Percentiles rank a stretch among this genome's conserved stretches.
Conservation (phyloP, 2,113 vertebrate species). For the Hypanus sabinus region DNA sequence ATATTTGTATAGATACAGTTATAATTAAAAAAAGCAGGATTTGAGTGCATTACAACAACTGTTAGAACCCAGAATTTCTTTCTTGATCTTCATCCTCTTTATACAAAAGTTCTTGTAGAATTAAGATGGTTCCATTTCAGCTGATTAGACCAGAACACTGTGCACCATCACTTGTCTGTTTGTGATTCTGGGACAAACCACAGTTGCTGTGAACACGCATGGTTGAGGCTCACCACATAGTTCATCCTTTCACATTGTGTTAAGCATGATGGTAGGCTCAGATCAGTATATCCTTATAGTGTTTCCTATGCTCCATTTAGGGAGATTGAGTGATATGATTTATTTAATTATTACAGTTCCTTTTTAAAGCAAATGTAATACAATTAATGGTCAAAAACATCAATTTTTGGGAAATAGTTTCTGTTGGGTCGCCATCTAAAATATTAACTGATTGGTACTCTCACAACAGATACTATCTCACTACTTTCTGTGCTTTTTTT, state of each 20-base stretch:
- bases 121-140: not conserved
- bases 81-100: not conserved
- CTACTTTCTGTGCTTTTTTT: not conserved
- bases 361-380: not conserved
- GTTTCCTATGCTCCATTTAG: no score
- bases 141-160: no score
- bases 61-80: not conserved
- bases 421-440: not conserved
- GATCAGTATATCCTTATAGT: no score
- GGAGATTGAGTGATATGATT: no score
- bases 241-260: no score
- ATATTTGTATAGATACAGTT: no score
- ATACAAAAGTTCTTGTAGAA: not conserved
- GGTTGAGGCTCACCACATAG: no score
- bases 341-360: not conserved
- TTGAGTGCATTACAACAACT: not conserved
- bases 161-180: no score
- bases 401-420: not conserved
- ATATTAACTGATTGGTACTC: not conserved
- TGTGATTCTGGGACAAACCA: no score
- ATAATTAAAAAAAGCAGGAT: not conserved
- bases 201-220: no score
- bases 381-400: not conserved
- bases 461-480: not conserved
- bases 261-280: no score